Evolutionary conservation across 2,888 invertebrate genomes (phyloP).

Genomic region (Volucella zonaria): DNA sequence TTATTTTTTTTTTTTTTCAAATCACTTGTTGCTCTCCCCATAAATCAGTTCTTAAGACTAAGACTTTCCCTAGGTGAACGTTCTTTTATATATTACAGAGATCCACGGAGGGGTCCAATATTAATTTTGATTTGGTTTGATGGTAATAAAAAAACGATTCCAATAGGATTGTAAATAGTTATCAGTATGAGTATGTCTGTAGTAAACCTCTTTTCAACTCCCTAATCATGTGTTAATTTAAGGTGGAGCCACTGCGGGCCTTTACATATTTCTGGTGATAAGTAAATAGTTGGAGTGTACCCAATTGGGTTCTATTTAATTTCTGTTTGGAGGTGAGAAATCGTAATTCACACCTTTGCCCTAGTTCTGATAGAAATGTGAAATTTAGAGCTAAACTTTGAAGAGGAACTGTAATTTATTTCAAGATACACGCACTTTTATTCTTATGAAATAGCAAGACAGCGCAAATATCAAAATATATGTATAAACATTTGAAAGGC

Average conservation of each 20-base stretch:
- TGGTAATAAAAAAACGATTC: neutral
- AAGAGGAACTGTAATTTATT: too few species aligned
- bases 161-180: too few species aligned
- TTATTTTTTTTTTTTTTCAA: neutral
- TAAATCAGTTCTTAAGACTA: neutral
- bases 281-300: neutral
- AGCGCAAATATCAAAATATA: neutral
- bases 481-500: too few species aligned
- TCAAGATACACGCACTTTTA: too few species aligned
- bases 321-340: neutral
- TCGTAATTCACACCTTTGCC: constrained; percentile 2
- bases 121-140: neutral
- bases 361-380: neutral
- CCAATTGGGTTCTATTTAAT: neutral
- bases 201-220: constrained; percentile 1
- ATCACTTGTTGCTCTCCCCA: neutral
- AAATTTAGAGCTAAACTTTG: neutral
- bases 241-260: neutral
- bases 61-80: neutral
- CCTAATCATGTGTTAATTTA: neutral
- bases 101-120: neutral
- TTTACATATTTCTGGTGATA: neutral
- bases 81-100: constrained; percentile 3
- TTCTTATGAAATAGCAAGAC: too few species aligned
- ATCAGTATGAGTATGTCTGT: neutral